Conservation (phyloP, 2,888 invertebrate genomes). For the Oconnorella tubifera region DNA sequence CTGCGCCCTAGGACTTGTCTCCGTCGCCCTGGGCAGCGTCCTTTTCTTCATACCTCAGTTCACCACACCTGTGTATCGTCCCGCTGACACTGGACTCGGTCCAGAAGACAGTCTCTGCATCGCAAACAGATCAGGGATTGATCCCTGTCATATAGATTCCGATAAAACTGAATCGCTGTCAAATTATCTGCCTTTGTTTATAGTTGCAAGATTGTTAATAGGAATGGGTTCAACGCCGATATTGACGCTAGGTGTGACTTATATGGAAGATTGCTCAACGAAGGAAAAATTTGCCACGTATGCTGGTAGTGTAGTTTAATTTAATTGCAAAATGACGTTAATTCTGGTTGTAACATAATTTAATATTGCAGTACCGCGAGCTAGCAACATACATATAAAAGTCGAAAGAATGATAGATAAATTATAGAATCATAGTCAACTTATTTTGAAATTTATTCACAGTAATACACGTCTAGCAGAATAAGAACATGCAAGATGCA, state of each 20-base stretch:
- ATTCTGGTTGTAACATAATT: too few species aligned
- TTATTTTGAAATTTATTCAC: too few species aligned
- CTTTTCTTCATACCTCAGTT: slow-evolving; percentile 34
- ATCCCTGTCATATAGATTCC: not conserved
- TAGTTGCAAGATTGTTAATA: slow-evolving; percentile 30
- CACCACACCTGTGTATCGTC: slow-evolving; percentile 26
- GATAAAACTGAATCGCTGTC: slow-evolving; percentile 7
- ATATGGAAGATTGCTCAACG: slow-evolving; percentile 30
- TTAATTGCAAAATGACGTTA: too few species aligned
- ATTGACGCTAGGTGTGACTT: slow-evolving; percentile 34
- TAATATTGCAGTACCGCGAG: too few species aligned
- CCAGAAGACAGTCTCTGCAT: slow-evolving; percentile 15
- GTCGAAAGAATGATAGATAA: too few species aligned
- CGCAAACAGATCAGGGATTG: not conserved
- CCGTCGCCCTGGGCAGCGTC: slow-evolving; percentile 23
- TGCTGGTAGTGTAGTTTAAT: slow-evolving; percentile 26
- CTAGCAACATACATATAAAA: too few species aligned
- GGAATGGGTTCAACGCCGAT: slow-evolving; percentile 35
- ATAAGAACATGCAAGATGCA: too few species aligned
- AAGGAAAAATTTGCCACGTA: slow-evolving; percentile 30
- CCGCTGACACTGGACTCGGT: slow-evolving; percentile 9
- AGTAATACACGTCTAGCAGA: too few species aligned
- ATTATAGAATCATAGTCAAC: too few species aligned
- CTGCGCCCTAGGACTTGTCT: slow-evolving; percentile 26
- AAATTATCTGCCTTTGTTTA: slow-evolving; percentile 32